These are phyloP conservation scores for Suricata suricatta DNA, from an alignment of 2,113 vertebrate genomes.

Conservation along the genomic window DNA sequence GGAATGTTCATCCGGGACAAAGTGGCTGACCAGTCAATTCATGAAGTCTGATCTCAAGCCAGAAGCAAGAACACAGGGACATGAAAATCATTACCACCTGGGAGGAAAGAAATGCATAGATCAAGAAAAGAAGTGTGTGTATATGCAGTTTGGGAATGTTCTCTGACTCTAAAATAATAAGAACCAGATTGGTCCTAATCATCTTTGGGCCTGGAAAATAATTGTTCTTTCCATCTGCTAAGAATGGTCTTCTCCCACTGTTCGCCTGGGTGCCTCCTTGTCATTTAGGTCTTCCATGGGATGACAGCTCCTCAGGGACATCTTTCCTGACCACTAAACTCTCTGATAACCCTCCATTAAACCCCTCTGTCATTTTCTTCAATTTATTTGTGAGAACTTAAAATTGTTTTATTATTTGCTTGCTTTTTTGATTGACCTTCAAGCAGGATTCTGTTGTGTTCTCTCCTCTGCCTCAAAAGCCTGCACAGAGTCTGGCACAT, in stretches of 20 bases:
- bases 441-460: background rate
- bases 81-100: background rate
- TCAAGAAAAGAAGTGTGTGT: background rate
- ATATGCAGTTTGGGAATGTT: conserved; percentile 22
- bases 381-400: background rate
- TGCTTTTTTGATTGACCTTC: background rate
- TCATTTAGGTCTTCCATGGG: background rate
- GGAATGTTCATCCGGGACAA: background rate
- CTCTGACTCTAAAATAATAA: conserved; percentile 56
- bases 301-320: background rate
- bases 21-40: accelerated
- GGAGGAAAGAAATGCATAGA: background rate
- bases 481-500: too few species aligned
- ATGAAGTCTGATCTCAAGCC: background rate
- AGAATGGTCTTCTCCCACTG: accelerated
- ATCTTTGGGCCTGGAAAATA: background rate
- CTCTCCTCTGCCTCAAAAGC: background rate
- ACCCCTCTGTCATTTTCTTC: background rate
- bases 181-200: background rate
- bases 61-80: background rate
- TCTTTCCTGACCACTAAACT: background rate
- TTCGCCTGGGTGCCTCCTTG: background rate
- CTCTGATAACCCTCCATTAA: background rate
- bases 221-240: background rate
- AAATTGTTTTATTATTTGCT: background rate